Evolutionary conservation across 2,113 vertebrate genomes (phyloP).

Genomic region (Emydocephalus ijimae): DNA sequence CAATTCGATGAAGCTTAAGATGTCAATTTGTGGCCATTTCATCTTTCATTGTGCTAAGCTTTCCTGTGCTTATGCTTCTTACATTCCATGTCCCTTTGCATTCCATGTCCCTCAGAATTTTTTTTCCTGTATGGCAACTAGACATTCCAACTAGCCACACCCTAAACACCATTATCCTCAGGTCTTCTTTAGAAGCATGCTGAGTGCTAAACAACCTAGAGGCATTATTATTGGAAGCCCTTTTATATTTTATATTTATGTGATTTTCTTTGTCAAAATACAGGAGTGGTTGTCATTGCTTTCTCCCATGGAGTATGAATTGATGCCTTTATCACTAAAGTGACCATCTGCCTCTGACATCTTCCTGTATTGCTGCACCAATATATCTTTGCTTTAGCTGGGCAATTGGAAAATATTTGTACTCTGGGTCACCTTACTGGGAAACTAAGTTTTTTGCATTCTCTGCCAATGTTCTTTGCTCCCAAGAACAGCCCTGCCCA

Average conservation of each 20-base stretch:
- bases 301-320: neutral
- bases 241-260: neutral
- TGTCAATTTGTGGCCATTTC: neutral
- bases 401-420: neutral
- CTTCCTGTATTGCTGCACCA: neutral
- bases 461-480: neutral
- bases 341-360: neutral
- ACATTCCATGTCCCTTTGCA: neutral
- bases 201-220: neutral
- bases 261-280: neutral
- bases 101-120: neutral
- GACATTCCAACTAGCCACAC: neutral
- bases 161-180: neutral
- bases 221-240: neutral
- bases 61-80: neutral
- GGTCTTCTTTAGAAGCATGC: neutral
- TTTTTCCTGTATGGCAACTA: neutral
- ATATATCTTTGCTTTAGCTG: neutral
- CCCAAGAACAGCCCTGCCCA: neutral
- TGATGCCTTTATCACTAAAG: neutral
- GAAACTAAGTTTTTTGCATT: neutral
- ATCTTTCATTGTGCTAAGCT: neutral
- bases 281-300: neutral
- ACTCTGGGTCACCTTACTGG: neutral
- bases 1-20: neutral